A percentile compares a stretch with the other conserved stretches of the same genome.
These are phyloP conservation scores for Thunnus thynnus DNA, from an alignment of 2,113 vertebrate species.

Conservation along the genomic window DNA sequence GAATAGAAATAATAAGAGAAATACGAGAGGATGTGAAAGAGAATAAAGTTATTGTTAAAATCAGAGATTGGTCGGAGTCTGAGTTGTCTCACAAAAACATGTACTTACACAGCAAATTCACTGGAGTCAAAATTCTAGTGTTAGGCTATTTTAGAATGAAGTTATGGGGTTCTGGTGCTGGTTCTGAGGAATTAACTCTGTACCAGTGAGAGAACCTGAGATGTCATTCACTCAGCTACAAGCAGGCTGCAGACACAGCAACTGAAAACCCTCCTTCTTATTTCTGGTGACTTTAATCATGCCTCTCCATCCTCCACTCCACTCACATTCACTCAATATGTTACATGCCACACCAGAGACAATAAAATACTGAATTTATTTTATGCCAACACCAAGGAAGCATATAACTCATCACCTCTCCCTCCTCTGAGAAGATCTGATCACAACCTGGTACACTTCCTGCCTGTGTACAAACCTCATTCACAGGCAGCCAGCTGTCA, in stretches of 20 bases:
- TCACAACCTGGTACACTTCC: background rate
- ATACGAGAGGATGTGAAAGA: too few relatives aligned
- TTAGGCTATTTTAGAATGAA: too few relatives aligned
- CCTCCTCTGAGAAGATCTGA: background rate
- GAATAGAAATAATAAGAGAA: too few relatives aligned
- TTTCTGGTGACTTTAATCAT: background rate
- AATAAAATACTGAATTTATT: slow-evolving; percentile 20
- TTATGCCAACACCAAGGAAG: slow-evolving; percentile 24
- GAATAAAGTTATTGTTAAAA: too few relatives aligned
- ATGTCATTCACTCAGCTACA: too few relatives aligned
- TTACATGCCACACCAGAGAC: slow-evolving; percentile 1
- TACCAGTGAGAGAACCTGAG: too few relatives aligned
- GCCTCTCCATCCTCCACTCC: background rate
- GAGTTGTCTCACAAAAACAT: too few relatives aligned
- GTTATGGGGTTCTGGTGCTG: too few relatives aligned
- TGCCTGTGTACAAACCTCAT: background rate
- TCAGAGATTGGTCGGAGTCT: too few relatives aligned
- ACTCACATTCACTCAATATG: background rate
- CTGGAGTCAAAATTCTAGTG: too few relatives aligned
- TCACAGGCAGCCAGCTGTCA: background rate
- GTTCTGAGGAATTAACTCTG: too few relatives aligned
- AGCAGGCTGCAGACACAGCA: background rate
- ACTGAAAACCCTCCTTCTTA: background rate
- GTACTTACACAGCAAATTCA: too few relatives aligned
- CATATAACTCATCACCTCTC: background rate